These are phyloP conservation scores for Rhagophthalmus giganteus DNA, from an alignment of 2,888 invertebrate species.

Conservation along the genomic window DNA sequence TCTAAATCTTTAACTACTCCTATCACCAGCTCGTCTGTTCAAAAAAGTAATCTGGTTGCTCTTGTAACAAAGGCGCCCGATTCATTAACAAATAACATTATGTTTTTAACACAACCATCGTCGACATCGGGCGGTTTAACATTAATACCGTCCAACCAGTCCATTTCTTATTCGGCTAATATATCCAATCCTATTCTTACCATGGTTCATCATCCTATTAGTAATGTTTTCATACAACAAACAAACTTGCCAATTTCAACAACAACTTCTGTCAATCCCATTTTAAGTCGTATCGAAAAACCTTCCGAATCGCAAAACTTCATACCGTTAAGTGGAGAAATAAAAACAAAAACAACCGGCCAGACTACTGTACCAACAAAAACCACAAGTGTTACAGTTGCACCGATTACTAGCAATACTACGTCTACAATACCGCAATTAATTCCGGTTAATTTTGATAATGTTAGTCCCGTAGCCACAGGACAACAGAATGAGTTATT, in stretches of 20 bases:
- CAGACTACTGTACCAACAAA: slow-evolving; percentile 6
- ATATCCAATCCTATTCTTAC: slow-evolving; percentile 38
- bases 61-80: slow-evolving; percentile 5
- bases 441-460: not conserved
- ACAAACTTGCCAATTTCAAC: slow-evolving; percentile 9
- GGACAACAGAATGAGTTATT: slow-evolving; percentile 1
- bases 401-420: slow-evolving; percentile 2
- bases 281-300: not conserved
- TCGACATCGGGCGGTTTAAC: slow-evolving; percentile 28
- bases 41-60: not conserved
- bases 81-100: slow-evolving; percentile 1
- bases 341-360: slow-evolving; percentile 9
- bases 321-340: slow-evolving; percentile 40
- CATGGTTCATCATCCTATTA: slow-evolving; percentile 36
- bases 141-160: slow-evolving; percentile 41
- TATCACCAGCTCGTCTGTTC: not conserved
- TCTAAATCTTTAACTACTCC: slow-evolving; percentile 5
- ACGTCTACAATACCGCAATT: slow-evolving; percentile 12
- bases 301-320: slow-evolving; percentile 44
- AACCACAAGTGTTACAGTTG: not conserved
- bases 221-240: slow-evolving; percentile 29
- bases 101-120: slow-evolving; percentile 31
- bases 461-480: not conserved
- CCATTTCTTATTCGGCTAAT: slow-evolving; percentile 36
- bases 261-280: slow-evolving; percentile 30